Conservation (phyloP, 2,797 vertebrate genomes). For the Squalus acanthias region DNA sequence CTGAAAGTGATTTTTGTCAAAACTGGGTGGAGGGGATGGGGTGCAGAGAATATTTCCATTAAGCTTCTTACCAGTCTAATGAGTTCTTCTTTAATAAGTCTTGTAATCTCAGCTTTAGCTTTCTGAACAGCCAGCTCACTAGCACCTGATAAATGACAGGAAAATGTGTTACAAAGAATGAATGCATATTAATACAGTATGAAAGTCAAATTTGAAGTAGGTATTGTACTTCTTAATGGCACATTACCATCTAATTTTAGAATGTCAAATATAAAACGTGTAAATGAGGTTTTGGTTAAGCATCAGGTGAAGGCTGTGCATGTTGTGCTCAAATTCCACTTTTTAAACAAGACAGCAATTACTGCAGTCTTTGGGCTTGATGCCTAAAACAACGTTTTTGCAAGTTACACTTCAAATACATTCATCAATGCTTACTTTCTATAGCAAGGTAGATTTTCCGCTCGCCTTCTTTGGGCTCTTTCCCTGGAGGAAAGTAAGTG, state of each 20-base stretch:
- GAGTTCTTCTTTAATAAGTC: slow-evolving; percentile 96
- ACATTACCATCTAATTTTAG: neutral
- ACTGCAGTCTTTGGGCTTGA: no score
- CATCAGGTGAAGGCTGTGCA: neutral
- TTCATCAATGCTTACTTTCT: slow-evolving; percentile 74
- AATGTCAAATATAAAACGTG: neutral
- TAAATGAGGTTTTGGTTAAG: neutral
- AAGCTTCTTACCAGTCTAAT: slow-evolving; percentile 81
- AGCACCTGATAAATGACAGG: slow-evolving; percentile 68
- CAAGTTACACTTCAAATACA: neutral
- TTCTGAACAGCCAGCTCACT: slow-evolving; percentile 96
- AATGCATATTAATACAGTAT: neutral
- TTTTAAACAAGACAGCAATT: neutral
- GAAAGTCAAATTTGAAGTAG: neutral
- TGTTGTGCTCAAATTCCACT: neutral
- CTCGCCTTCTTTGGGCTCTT: slow-evolving; percentile 97
- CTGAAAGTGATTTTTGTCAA: neutral
- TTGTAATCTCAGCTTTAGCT: slow-evolving; percentile 95
- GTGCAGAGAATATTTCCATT: neutral
- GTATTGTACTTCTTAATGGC: neutral
- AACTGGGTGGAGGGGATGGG: no score
- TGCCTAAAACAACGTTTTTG: neutral
- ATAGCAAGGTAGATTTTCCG: slow-evolving; percentile 97
- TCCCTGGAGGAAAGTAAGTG: slow-evolving; percentile 95
- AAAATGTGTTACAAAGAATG: neutral